phyloP scores from a whole-genome alignment of 2,797 vertebrate species.

The Euthynnus affinis region DNA sequence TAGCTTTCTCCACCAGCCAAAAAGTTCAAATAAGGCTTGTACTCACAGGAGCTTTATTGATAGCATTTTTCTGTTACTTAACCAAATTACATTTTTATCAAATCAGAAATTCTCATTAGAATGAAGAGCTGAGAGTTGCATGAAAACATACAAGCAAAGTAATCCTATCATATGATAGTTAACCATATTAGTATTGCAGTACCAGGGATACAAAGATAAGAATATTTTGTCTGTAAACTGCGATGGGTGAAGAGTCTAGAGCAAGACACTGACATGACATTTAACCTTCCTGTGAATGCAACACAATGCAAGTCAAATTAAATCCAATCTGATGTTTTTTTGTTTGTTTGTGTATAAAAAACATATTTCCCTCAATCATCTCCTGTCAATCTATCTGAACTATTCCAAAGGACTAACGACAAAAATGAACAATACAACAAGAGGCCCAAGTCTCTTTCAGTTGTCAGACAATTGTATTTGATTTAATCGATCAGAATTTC shows the following conservation, averaged over 20 bases:
- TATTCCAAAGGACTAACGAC: too few relatives aligned
- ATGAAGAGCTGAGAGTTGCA: too few relatives aligned
- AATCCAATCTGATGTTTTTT: background rate
- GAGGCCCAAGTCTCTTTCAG: too few relatives aligned
- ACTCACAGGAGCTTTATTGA: background rate
- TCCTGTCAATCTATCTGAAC: too few relatives aligned
- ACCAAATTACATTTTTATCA: background rate
- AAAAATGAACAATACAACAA: too few relatives aligned
- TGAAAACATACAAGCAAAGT: background rate
- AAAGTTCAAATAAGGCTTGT: background rate
- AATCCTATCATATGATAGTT: background rate
- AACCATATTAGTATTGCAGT: too few relatives aligned
- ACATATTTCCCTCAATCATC: too few relatives aligned
- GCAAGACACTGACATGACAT: background rate
- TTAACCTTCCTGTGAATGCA: background rate
- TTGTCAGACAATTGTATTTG: too few relatives aligned
- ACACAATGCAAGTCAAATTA: background rate
- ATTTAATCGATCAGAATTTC: too few relatives aligned
- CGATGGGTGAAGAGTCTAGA: background rate
- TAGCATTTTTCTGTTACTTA: background rate
- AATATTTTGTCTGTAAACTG: background rate
- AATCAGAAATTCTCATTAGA: conserved; percentile 12
- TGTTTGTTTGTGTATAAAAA: too few relatives aligned
- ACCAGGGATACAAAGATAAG: too few relatives aligned
- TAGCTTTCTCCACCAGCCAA: background rate